Evolutionary conservation across 2,797 vertebrate species (phyloP), one percentile per base, ranked within the genome.

Genomic region (Fundulus diaphanus): DNA sequence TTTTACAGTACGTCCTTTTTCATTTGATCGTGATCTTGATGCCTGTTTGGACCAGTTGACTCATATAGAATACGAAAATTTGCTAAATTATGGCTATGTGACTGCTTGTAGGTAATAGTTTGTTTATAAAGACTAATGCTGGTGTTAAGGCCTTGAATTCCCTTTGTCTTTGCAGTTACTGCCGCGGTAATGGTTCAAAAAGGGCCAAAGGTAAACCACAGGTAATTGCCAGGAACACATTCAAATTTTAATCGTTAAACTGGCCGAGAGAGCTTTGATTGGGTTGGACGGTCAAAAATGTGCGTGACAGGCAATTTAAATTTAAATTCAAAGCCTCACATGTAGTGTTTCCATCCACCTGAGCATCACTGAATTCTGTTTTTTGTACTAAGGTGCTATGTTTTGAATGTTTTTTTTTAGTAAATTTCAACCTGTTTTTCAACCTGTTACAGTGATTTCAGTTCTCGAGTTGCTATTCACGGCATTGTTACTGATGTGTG

Each of bases 151-250:
- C 57, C n/a, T 75, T 72, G 51, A 70, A 72, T 16, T 52, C 6
- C 29, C 33, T 5, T 42, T 3, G 13, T 77, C 5, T 72, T 13
- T 52, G 61, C 24, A 31, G n/a, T 66, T 63, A 65, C 16, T 76
- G 31, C 9, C 27, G 27, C 71, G 54, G 15, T 70, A 31, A 16
- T 40, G 51, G 44, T 40, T 16, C 69, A 79, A 37, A 76, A 42
- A 68, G 35, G 52, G 56, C 16, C 49, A 76, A 76, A 85, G 80
- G 78, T 81, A 79, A 80, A 22, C 33, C 80, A 31, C 74, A 87
- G 76, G 77, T 85, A 74, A 79, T 65, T 85, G 85, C 83, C 78
- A 66, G 57, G 70, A 80, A 52, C 68, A 73, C 82, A 79, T 85
- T 84, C 37, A 81, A 73, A 73, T 79, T 44, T 59, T 72, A 85